Percentiles rank a stretch among this genome's conserved stretches.
Conservation (phyloP, 2,113 vertebrate species). For the Corynorhinus townsendii region DNA sequence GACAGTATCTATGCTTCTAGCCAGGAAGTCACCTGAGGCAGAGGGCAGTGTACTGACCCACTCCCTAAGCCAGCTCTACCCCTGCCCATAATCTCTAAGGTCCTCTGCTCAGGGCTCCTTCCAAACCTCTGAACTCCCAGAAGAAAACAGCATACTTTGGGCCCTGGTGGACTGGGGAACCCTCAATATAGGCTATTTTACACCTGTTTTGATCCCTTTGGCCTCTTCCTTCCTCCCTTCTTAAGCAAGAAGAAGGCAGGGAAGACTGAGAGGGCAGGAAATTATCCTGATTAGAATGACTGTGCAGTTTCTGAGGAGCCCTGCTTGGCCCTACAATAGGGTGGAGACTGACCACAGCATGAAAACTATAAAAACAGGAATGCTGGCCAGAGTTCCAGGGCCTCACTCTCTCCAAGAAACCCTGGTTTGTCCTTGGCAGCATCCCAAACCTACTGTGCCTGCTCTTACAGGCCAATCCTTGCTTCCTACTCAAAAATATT, state of each 20-base stretch:
- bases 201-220: neutral
- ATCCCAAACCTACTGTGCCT: constrained; percentile 59
- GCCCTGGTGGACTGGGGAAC: neutral
- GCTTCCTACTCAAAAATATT: constrained; percentile 58
- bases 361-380: constrained; percentile 58
- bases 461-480: constrained; percentile 47
- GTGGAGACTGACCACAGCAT: constrained; percentile 41
- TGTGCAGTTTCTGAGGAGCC: constrained; percentile 35
- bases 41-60: neutral
- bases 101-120: neutral
- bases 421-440: constrained; percentile 61
- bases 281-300: constrained; percentile 37
- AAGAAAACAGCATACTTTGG: neutral
- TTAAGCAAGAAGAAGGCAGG: constrained; percentile 20
- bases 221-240: neutral
- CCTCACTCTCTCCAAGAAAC: constrained; percentile 61
- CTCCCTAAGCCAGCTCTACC: neutral
- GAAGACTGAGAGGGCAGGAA: constrained; percentile 41
- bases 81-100: neutral
- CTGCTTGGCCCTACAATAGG: neutral
- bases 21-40: neutral
- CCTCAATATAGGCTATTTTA: neutral
- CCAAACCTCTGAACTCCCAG: neutral
- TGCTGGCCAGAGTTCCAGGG: neutral
- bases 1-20: neutral